Evolutionary conservation across 1,140 invertebrate genomes (phyloP).

Genomic region (Dreissena rostriformis): DNA sequence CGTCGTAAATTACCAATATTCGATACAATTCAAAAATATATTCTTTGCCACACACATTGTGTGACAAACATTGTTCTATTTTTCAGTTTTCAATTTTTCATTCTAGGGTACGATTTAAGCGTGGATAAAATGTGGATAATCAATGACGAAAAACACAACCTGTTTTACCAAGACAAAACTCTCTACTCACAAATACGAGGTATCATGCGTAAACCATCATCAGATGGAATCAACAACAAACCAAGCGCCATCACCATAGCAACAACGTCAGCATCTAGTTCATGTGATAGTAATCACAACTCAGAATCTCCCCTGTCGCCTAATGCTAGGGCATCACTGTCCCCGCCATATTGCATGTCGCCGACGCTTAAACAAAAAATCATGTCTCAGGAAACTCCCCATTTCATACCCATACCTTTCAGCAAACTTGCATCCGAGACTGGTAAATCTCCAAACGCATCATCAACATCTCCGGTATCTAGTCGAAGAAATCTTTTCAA

Average conservation of each 20-base stretch:
- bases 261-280: neutral
- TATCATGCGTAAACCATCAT: slow-evolving; percentile 4
- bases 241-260: neutral
- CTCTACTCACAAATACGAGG: slow-evolving; percentile 26
- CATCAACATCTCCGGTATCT: neutral
- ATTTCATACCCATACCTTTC: slow-evolving; percentile 23
- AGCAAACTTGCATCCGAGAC: neutral
- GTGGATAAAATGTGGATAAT: slow-evolving; percentile 48
- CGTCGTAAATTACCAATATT: too few relatives aligned
- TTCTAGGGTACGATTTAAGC: slow-evolving; percentile 35
- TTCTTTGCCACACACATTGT: too few relatives aligned
- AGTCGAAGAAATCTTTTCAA: slow-evolving; percentile 5
- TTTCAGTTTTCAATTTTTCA: slow-evolving; percentile 12
- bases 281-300: neutral
- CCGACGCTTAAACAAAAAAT: slow-evolving; percentile 45
- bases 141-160: slow-evolving; percentile 50
- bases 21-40: too few relatives aligned
- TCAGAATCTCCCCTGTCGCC: neutral
- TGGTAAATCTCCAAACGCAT: neutral
- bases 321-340: neutral
- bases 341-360: slow-evolving; percentile 34
- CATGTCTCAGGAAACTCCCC: slow-evolving; percentile 15
- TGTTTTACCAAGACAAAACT: slow-evolving; percentile 53
- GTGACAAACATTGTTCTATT: slow-evolving; percentile 7
- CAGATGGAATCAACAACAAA: neutral